These are phyloP conservation scores for Antennarius striatus DNA, from an alignment of 2,113 vertebrate genomes.

Conservation along the genomic window DNA sequence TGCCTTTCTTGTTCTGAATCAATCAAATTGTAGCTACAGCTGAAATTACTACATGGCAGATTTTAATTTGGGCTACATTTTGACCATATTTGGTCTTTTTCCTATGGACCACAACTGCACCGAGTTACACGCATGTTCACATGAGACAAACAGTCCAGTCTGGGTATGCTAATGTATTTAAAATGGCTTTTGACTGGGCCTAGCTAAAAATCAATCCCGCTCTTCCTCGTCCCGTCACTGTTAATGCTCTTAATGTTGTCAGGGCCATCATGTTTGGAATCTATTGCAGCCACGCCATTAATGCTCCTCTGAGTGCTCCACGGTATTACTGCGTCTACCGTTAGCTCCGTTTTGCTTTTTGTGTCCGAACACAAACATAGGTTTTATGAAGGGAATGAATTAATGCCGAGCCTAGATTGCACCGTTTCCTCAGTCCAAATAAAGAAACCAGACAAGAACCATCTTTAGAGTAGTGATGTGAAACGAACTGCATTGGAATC, in stretches of 20 bases:
- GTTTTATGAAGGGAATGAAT: not conserved
- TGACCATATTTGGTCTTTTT: too few relatives aligned
- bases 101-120: too few relatives aligned
- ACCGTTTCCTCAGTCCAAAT: not conserved
- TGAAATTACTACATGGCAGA: too few relatives aligned
- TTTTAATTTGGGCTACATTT: too few relatives aligned
- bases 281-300: slow-evolving; percentile 17
- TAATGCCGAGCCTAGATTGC: not conserved
- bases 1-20: too few relatives aligned
- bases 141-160: slow-evolving; percentile 5
- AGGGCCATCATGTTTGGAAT: slow-evolving; percentile 45
- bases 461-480: not conserved
- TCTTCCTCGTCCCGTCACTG: slow-evolving; percentile 27
- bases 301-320: slow-evolving; percentile 16
- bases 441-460: not conserved
- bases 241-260: slow-evolving; percentile 59
- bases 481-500: not conserved
- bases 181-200: slow-evolving; percentile 56
- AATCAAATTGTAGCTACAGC: too few relatives aligned
- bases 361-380: not conserved
- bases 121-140: not conserved
- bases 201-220: slow-evolving; percentile 54
- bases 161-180: slow-evolving; percentile 52
- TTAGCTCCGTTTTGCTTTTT: slow-evolving; percentile 3
- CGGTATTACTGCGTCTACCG: not conserved